phyloP scores from a whole-genome alignment of 2,797 vertebrate species.

The Betta splendens region DNA sequence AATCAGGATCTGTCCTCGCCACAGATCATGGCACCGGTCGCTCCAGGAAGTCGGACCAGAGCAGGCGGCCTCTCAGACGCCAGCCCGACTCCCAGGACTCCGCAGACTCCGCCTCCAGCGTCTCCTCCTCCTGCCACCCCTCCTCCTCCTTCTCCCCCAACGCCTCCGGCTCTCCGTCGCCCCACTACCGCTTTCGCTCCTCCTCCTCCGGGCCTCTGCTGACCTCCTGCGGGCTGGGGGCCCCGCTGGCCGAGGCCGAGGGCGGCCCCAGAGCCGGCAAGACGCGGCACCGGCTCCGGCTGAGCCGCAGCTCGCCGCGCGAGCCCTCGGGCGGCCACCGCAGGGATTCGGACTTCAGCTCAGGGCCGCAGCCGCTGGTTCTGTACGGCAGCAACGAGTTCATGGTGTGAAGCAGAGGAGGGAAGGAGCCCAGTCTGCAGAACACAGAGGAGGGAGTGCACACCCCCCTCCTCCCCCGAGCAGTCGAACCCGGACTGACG shows the following conservation, averaged over 20 bases:
- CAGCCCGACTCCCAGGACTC: conserved; percentile 84
- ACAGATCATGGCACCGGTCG: conserved; percentile 67
- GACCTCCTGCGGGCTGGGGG: conserved; percentile 74
- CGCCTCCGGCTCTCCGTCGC: conserved; percentile 64
- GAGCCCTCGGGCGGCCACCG: conserved; percentile 81
- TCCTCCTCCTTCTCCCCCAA: conserved; percentile 79
- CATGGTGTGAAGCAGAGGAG: conserved; percentile 87
- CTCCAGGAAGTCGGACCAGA: conserved; percentile 77
- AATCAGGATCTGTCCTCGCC: conserved; percentile 14
- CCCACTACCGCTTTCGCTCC: conserved; percentile 90
- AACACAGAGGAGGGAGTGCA: conserved; percentile 30
- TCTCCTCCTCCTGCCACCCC: conserved; percentile 77
- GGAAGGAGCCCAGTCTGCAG: not conserved
- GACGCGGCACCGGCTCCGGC: conserved; percentile 88
- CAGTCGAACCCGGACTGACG: too few species aligned
- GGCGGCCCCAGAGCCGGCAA: conserved; percentile 82
- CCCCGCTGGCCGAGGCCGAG: conserved; percentile 58
- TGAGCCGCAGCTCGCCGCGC: conserved; percentile 88
- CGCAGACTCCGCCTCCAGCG: conserved; percentile 72
- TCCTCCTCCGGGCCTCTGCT: conserved; percentile 86
- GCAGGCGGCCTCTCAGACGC: conserved; percentile 78
- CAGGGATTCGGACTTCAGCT: conserved; percentile 82
- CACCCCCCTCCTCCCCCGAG: conserved; percentile 21
- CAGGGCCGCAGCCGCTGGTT: conserved; percentile 85
- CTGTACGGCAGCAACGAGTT: conserved; percentile 94